Evolutionary conservation across 2,888 invertebrate species (phyloP), one percentile per base, ranked within the genome.

Genomic region (Dasysyrphus tricinctus): DNA sequence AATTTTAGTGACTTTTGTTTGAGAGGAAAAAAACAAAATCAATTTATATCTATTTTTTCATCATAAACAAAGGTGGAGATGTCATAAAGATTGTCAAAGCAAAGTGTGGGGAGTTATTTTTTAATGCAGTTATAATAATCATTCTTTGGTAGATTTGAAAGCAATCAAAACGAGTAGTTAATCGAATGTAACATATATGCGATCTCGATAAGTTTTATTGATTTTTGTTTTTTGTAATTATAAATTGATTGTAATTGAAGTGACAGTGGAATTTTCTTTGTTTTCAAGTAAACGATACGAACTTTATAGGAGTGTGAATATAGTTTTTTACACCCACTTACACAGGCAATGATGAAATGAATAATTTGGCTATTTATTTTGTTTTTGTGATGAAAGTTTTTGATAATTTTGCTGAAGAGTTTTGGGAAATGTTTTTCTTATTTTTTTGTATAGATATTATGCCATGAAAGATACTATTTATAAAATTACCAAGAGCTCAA

Each of bases 191-290:
- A 44, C 14, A 44, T 14, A 14, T 32, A 12, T 11, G 1, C 3
- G 39, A 42, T 42, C 14, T 42, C 6, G 42, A 14, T 42, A 5
- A 42, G 11, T 39, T 11, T 12, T 39, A 39, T 39, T 11, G 9
- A 11, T 37, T 7, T 42, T 44, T n/a, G n/a, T 24, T 24, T 24
- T 24, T 12, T 51, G 24, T 12, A 49, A 56, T 69, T 78, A 61
- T 74, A 74, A 74, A 74, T 78, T 54, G 34, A 63, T 39, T 79
- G 69, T 63, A 75, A 65, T 79, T 83, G 51, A 70, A 70, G 67
- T 74, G 82, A 61, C 73, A 82, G 37, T 39, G 74, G 74, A 83
- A 75, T 78, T 49, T 78, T 75, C 74, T 79, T 73, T 82, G 78
- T 79, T 47, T 70, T 63, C 57, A 73, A 78, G 61, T 24, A 24